Percentiles rank a stretch among this genome's conserved stretches.
These are phyloP conservation scores for Emys orbicularis DNA, from an alignment of 2,797 vertebrate species.

Conservation along the genomic window DNA sequence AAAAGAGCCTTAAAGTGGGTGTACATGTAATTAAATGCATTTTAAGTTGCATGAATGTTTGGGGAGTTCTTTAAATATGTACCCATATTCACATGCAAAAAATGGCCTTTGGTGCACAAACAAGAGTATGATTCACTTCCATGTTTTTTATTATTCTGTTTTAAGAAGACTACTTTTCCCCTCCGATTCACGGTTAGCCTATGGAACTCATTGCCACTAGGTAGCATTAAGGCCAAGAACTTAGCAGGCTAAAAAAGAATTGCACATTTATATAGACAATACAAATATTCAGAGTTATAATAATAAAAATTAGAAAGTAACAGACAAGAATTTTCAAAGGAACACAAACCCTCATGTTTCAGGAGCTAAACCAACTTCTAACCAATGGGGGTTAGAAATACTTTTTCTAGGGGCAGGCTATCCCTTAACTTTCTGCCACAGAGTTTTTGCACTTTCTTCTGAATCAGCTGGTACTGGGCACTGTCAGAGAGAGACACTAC, in stretches of 20 bases:
- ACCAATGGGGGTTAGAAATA: neutral
- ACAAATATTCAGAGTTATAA: neutral
- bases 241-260: neutral
- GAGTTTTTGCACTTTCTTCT: neutral
- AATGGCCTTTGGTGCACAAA: neutral
- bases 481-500: neutral
- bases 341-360: neutral
- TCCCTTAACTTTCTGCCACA: neutral
- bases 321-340: neutral
- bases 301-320: neutral
- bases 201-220: neutral
- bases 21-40: neutral
- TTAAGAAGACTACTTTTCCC: neutral
- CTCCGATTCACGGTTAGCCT: neutral
- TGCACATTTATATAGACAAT: neutral
- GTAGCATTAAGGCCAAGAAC: neutral
- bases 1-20: neutral
- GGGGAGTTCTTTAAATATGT: neutral
- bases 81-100: neutral
- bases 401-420: neutral
- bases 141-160: neutral
- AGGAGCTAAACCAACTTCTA: neutral
- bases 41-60: neutral
- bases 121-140: neutral
- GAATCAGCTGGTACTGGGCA: neutral